Conservation (phyloP, 2,888 invertebrate genomes). For the Nephrotoma flavescens region DNA sequence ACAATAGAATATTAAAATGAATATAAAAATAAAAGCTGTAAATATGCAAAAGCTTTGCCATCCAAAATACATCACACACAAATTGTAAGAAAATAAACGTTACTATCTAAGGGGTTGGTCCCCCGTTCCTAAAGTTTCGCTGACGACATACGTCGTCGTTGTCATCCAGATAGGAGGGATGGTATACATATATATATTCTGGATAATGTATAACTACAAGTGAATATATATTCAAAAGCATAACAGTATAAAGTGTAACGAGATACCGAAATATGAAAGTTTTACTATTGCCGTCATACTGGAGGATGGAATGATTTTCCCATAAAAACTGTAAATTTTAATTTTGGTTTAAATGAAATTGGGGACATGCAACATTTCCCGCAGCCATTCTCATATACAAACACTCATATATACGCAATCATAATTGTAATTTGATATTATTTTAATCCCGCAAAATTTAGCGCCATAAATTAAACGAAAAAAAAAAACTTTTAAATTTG, state of each 20-base stretch:
- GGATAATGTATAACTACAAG: not conserved
- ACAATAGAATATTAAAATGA: not conserved
- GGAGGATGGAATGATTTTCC: not conserved
- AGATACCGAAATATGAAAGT: not conserved
- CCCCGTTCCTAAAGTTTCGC: not conserved
- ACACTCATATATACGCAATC: not conserved
- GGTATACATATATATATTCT: not conserved
- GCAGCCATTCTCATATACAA: not conserved
- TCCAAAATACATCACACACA: not conserved
- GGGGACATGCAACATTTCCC: not conserved
- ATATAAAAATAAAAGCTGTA: not conserved
- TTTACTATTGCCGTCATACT: not conserved
- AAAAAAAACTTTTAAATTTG: not conserved
- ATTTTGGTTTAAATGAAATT: not conserved
- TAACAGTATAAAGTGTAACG: not conserved
- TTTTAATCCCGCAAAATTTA: not conserved
- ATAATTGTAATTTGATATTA: not conserved
- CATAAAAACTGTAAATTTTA: not conserved
- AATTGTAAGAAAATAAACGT: not conserved
- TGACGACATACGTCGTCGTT: not conserved
- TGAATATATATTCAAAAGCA: not conserved
- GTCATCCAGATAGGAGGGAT: not conserved
- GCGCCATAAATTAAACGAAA: not conserved
- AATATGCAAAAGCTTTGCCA: not conserved
- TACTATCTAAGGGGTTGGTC: not conserved